These are phyloP conservation scores for Argya squamiceps DNA, from an alignment of 2,797 vertebrate genomes.

Conservation along the genomic window DNA sequence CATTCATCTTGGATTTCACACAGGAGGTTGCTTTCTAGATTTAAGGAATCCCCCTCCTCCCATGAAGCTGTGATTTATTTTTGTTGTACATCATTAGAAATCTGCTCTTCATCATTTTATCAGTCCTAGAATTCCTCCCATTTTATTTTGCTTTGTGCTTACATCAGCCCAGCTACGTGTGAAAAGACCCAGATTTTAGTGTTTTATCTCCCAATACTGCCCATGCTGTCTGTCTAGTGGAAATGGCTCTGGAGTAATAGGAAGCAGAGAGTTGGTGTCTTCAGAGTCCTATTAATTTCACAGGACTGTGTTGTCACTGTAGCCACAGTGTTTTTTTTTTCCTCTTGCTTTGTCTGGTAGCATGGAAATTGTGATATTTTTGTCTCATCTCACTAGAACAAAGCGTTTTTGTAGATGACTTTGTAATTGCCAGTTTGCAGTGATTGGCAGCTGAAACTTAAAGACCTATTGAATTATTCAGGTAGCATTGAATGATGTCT, in stretches of 20 bases:
- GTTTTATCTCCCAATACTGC: not conserved
- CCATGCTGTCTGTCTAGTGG: not conserved
- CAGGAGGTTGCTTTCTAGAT: conserved; percentile 22
- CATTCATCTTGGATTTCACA: conserved; percentile 59
- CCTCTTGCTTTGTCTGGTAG: not conserved
- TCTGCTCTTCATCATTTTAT: not conserved
- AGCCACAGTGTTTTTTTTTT: not conserved
- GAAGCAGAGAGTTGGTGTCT: not conserved
- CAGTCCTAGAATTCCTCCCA: not conserved
- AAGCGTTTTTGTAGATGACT: not conserved
- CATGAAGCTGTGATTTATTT: not conserved
- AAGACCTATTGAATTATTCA: conserved; percentile 37
- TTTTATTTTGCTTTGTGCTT: conserved; percentile 9
- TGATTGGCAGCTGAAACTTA: conserved; percentile 3
- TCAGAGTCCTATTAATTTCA: not conserved
- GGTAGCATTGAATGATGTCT: not conserved
- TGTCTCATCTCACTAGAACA: conserved; percentile 25
- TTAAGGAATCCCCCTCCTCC: not conserved
- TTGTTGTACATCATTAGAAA: not conserved
- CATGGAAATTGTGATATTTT: not conserved
- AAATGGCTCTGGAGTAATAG: not conserved
- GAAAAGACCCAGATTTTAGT: not conserved
- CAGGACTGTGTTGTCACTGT: not conserved
- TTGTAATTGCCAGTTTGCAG: not conserved
- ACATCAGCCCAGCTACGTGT: not conserved